Conservation (phyloP, 1,140 invertebrate genomes). For the Drosophila orosa region DNA sequence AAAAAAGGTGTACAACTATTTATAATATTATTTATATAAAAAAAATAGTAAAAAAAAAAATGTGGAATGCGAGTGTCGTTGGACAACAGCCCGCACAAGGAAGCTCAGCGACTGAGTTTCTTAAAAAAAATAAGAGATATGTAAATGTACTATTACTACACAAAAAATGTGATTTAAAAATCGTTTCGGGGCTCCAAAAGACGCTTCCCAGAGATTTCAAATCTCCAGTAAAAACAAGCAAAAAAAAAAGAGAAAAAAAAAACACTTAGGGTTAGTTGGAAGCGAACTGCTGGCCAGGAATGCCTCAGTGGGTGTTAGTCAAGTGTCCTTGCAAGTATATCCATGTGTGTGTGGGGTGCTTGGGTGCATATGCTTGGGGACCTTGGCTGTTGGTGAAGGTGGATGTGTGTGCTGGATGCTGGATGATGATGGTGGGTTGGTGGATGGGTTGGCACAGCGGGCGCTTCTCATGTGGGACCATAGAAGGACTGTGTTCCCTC, state of each 20-base stretch:
- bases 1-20: too few relatives aligned
- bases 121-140: conserved; percentile 11
- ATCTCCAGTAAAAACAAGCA: conserved; percentile 5
- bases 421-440: conserved; percentile 19
- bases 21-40: background rate
- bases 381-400: conserved; percentile 17
- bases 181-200: background rate
- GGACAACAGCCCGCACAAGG: conserved; percentile 62
- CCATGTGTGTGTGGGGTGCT: conserved; percentile 16
- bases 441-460: conserved; percentile 59
- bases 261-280: conserved; percentile 9
- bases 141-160: background rate
- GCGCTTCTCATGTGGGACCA: conserved; percentile 71
- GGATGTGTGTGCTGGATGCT: too few relatives aligned
- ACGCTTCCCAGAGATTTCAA: background rate
- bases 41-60: conserved; percentile 27
- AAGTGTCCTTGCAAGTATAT: conserved; percentile 45
- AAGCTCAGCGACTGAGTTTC: conserved; percentile 75
- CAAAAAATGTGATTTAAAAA: conserved; percentile 28
- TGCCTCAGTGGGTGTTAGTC: conserved; percentile 15
- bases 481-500: conserved; percentile 69
- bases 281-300: conserved; percentile 43
- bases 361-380: conserved; percentile 37
- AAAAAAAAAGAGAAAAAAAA: conserved; percentile 22
- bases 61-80: conserved; percentile 60